Evolutionary conservation across 2,797 vertebrate species (phyloP).

Genomic region (Neosalanx taihuensis): DNA sequence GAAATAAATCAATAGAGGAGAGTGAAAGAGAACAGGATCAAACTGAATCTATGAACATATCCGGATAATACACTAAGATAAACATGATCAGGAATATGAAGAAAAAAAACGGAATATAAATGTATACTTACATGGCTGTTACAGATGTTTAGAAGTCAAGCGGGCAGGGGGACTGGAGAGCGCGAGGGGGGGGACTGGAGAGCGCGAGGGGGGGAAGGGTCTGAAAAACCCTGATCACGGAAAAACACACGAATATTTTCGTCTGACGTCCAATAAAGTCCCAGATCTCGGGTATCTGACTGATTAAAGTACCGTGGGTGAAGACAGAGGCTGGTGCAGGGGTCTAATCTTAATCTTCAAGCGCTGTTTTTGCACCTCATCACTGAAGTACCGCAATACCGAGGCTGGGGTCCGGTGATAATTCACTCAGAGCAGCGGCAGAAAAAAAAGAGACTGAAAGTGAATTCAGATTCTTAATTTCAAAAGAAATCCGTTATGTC

Average conservation of each 20-base stretch:
- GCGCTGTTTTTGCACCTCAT: conserved; percentile 48
- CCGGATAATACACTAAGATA: background rate
- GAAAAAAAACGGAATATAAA: conserved; percentile 40
- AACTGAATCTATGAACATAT: background rate
- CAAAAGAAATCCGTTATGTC: conserved; percentile 29
- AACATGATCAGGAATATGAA: background rate
- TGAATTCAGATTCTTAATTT: conserved; percentile 19
- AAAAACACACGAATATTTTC: conserved; percentile 15
- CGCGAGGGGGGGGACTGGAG: background rate
- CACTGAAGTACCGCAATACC: conserved; percentile 64
- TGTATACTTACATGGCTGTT: conserved; percentile 77
- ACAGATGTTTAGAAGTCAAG: conserved; percentile 68
- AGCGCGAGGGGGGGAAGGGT: conserved; percentile 45
- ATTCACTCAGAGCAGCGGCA: conserved; percentile 39
- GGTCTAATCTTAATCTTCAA: conserved; percentile 46
- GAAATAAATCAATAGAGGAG: conserved; percentile 36
- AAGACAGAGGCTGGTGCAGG: conserved; percentile 51
- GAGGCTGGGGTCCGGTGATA: conserved; percentile 37
- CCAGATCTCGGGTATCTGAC: conserved; percentile 29
- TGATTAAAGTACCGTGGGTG: conserved; percentile 29
- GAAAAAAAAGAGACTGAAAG: conserved; percentile 21
- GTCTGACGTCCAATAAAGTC: conserved; percentile 45
- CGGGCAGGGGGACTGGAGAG: conserved; percentile 42
- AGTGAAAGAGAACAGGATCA: background rate
- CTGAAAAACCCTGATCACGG: conserved; percentile 37